Percentiles rank a stretch among this genome's conserved stretches.
These are phyloP conservation scores for Anastrepha ludens DNA, from an alignment of 1,140 invertebrate species.

Conservation along the genomic window DNA sequence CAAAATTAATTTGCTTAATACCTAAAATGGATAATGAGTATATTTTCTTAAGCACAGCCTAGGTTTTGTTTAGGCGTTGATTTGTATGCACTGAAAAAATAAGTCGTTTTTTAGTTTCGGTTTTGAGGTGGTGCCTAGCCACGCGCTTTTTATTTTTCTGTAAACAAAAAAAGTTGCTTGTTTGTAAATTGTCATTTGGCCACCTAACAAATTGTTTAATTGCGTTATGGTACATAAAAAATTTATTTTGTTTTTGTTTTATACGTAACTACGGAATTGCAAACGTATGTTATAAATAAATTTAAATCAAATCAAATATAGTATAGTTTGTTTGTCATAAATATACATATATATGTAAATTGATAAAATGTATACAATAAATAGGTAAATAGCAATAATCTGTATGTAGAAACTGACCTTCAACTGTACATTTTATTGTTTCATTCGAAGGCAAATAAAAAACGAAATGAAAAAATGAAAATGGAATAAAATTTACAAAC, in stretches of 20 bases:
- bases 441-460: constrained; percentile 51
- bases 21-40: background rate
- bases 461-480: constrained; percentile 46
- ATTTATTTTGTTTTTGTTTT: background rate
- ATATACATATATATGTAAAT: background rate
- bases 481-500: constrained; percentile 51
- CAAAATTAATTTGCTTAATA: background rate
- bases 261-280: background rate
- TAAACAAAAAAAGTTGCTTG: background rate
- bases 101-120: background rate
- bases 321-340: constrained; percentile 6
- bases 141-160: background rate
- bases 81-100: constrained; percentile 9
- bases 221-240: background rate
- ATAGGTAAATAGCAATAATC: background rate
- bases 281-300: background rate
- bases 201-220: background rate
- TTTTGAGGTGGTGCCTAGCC: background rate
- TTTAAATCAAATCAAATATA: background rate
- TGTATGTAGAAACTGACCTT: constrained; percentile 43
- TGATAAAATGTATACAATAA: background rate
- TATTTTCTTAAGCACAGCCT: background rate
- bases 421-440: constrained; percentile 48
- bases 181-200: background rate
- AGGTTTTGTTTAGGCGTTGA: background rate